Base-by-base conservation (phyloP, 2,113 vertebrate species). In the Orycteropus afer region DNA sequence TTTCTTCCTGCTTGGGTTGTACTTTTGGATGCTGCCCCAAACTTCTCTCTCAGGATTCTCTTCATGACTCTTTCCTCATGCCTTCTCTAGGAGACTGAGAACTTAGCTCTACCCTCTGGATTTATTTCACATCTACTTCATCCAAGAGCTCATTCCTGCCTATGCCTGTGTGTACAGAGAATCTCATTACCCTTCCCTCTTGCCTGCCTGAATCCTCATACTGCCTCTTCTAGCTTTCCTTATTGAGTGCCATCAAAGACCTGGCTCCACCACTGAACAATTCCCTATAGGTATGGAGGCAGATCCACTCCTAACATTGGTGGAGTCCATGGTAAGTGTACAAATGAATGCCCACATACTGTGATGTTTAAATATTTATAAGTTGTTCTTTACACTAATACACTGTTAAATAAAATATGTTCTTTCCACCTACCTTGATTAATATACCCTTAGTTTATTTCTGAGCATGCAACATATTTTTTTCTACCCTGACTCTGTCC, bases 111-210 rank as follows among this genome's bases (percentile, higher is more conserved):
- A 25, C 4, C 29, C 34, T 89, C 79, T 74, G 53, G 22, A 84
- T 89, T 77, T 55, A 37, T 77, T 86, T 96, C 57, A 83, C 17
- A 20, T 53, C n/a, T 32, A 49, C 67, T 87, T 90, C 59, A 32
- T 8, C 8, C 25, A 87, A 78, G 51, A 67, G 18, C 17, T 67
- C 67, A 89, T 76, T 90, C 69, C 34, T 83, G 29, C 29, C 25
- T 80, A 12, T 79, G 9, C 40, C 76, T 15, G 20, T 53, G 11
- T 90, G 14, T 59, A 13, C 69, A 61, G n/a, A 85, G 42, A 5
- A 5, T 47, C 57, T 93, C 37, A 67, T 18, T 34, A 7, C 23
- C 59, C 49, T 74, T 79, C 2, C 11, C 2, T 23, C 32, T 63
- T 47, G n/a, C 14, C 40, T 90, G 17, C 49, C 73, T 17, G 25